Evolutionary conservation across 2,888 invertebrate species (phyloP).

Genomic region (Aquatica leii): DNA sequence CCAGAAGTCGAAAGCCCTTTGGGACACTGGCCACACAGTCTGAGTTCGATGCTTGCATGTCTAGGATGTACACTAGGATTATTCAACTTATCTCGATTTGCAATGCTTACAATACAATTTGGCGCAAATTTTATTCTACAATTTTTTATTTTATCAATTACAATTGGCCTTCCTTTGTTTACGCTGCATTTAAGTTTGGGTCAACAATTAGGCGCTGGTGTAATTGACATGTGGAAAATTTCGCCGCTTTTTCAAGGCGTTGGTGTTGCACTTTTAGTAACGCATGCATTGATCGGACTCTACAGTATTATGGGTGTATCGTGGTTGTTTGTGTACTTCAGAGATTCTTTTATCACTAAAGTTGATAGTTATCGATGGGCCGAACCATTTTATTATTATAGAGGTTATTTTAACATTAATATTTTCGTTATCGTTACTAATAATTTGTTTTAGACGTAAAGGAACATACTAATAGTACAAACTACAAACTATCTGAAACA

Average conservation of each 20-base stretch:
- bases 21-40: constrained; percentile 73
- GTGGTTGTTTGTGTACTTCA: constrained; percentile 89
- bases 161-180: constrained; percentile 77
- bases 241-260: constrained; percentile 92
- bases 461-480: constrained; percentile 53
- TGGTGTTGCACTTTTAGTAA: constrained; percentile 80
- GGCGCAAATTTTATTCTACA: constrained; percentile 90
- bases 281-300: constrained; percentile 82
- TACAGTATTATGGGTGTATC: constrained; percentile 90
- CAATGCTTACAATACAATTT: constrained; percentile 85
- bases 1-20: constrained; percentile 64
- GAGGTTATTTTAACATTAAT: constrained; percentile 65
- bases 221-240: constrained; percentile 92
- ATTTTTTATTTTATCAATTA: constrained; percentile 82
- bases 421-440: background rate
- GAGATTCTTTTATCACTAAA: constrained; percentile 85
- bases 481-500: constrained; percentile 73
- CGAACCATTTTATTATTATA: constrained; percentile 74
- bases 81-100: constrained; percentile 88
- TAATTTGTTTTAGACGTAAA: constrained; percentile 47
- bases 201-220: constrained; percentile 83
- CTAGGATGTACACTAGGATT: constrained; percentile 87
- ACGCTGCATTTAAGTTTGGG: constrained; percentile 87
- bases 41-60: constrained; percentile 83
- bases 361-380: constrained; percentile 84